Evolutionary conservation across 2,113 vertebrate genomes (phyloP).

Genomic region (Phocoena sinus): DNA sequence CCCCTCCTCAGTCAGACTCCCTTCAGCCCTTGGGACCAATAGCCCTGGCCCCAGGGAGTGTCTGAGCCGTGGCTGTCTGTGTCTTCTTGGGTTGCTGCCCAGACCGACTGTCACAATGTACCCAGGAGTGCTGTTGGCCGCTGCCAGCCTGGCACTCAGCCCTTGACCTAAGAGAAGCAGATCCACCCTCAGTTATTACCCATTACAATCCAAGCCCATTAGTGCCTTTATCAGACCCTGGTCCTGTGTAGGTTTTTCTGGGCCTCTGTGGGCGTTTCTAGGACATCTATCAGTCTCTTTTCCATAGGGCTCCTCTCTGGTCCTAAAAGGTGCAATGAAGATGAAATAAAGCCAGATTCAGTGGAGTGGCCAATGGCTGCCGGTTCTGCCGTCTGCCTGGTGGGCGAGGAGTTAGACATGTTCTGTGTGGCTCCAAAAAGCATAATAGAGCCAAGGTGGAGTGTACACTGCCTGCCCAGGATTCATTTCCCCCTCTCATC

Average conservation of each 20-base stretch:
- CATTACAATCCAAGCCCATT: too few relatives aligned
- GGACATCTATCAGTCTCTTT: not conserved
- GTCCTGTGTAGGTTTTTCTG: not conserved
- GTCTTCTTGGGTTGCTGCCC: not conserved
- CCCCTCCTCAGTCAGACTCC: not conserved
- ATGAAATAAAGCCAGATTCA: not conserved
- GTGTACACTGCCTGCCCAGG: too few relatives aligned
- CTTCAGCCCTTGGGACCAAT: not conserved
- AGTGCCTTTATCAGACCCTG: too few relatives aligned
- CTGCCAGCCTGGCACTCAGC: not conserved
- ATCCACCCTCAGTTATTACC: not conserved
- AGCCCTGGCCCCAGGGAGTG: not conserved
- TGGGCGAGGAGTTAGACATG: not conserved
- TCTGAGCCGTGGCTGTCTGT: not conserved
- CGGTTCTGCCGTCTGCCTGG: not conserved
- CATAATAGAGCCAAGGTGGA: not conserved
- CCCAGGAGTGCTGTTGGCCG: not conserved
- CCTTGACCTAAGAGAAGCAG: not conserved
- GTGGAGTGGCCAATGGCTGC: not conserved
- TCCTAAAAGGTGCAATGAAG: not conserved
- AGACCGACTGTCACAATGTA: fast-evolving
- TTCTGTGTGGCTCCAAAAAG: not conserved
- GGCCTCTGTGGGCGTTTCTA: not conserved
- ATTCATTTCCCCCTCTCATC: not conserved
- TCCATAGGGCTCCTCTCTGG: not conserved